Percentiles rank a stretch among this genome's conserved stretches.
Evolutionary conservation across 2,797 vertebrate species (phyloP).

Genomic region (Acanthurus tractus): DNA sequence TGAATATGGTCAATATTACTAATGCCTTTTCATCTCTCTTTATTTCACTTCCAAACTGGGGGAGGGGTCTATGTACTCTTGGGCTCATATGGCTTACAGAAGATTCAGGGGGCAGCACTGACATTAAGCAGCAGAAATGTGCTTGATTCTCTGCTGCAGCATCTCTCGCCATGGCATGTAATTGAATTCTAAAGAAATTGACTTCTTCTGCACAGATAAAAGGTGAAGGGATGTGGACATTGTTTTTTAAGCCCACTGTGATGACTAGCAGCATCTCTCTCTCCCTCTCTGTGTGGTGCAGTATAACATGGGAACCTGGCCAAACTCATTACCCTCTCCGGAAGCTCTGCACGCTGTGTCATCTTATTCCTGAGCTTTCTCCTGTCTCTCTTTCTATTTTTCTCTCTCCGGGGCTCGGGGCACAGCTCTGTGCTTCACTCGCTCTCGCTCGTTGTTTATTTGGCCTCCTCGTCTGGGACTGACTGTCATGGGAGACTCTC

Average conservation of each 20-base stretch:
- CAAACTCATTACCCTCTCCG: constrained; percentile 75
- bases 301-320: constrained; percentile 56
- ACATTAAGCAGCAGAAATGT: constrained; percentile 27
- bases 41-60: constrained; percentile 41
- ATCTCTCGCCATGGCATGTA: constrained; percentile 22
- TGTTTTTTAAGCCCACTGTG: constrained; percentile 7
- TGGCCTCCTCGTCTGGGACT: constrained; percentile 64
- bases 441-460: constrained; percentile 66
- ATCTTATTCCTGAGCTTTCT: constrained; percentile 60
- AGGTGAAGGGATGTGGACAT: constrained; percentile 18
- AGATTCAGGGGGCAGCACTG: constrained; percentile 56
- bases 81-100: constrained; percentile 46
- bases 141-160: constrained; percentile 36
- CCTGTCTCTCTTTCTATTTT: constrained; percentile 47
- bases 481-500: constrained; percentile 69
- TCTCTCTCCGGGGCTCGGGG: constrained; percentile 37
- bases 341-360: constrained; percentile 61
- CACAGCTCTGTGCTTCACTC: constrained; percentile 41
- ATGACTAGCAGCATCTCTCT: constrained; percentile 24
- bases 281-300: constrained; percentile 28
- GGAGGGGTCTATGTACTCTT: constrained; percentile 28
- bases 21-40: constrained; percentile 68
- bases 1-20: constrained; percentile 63
- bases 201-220: constrained; percentile 16
- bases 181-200: constrained; percentile 45